These are phyloP conservation scores for Spodoptera littoralis DNA, from an alignment of 2,888 invertebrate species.

Conservation along the genomic window DNA sequence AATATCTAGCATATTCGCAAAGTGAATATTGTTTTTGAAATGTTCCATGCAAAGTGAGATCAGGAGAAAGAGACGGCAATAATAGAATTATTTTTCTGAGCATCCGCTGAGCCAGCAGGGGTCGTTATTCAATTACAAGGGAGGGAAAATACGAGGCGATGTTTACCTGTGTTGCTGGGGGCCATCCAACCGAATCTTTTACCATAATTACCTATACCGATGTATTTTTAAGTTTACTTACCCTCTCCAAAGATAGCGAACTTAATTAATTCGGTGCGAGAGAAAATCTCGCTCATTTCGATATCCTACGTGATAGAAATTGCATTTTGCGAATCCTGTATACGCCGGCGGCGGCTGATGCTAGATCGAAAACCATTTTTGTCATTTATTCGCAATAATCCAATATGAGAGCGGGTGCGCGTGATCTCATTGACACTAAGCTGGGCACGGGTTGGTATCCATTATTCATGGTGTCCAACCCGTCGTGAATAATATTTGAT, in stretches of 20 bases:
- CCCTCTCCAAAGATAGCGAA: constrained; percentile 31
- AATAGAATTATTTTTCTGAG: constrained; percentile 82
- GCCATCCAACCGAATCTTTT: constrained; percentile 72
- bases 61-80: constrained; percentile 68
- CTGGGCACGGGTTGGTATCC: constrained; percentile 76
- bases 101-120: constrained; percentile 78
- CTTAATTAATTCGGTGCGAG: constrained; percentile 52
- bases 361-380: constrained; percentile 75
- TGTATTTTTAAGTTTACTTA: constrained; percentile 61
- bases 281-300: constrained; percentile 39
- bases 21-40: constrained; percentile 61
- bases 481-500: constrained; percentile 74
- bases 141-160: constrained; percentile 73
- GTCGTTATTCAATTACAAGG: constrained; percentile 83
- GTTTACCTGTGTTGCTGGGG: constrained; percentile 80
- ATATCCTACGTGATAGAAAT: constrained; percentile 52
- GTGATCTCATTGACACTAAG: constrained; percentile 86
- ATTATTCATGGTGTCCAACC: constrained; percentile 82
- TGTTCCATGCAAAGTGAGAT: constrained; percentile 67
- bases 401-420: constrained; percentile 79
- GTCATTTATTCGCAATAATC: constrained; percentile 85
- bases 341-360: constrained; percentile 38
- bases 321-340: constrained; percentile 48
- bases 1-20: constrained; percentile 17
- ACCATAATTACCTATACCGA: constrained; percentile 71